These are phyloP conservation scores for Drosophila flavopinicola DNA, from an alignment of 2,888 invertebrate species.

Conservation along the genomic window DNA sequence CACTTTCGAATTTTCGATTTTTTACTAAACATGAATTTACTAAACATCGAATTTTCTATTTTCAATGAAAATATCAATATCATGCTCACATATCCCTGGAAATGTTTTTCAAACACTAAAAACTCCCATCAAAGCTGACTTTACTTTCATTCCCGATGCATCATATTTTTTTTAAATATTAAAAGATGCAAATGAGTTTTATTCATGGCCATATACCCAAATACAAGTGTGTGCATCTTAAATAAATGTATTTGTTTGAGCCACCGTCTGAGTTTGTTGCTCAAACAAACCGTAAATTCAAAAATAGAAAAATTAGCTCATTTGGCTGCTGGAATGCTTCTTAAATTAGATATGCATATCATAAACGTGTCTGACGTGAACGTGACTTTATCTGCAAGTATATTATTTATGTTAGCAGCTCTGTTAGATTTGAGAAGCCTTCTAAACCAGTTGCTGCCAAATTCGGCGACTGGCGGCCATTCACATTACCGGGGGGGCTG, in stretches of 20 bases:
- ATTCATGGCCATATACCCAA: too few species aligned
- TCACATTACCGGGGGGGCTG: constrained; percentile 33
- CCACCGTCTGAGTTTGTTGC: neutral
- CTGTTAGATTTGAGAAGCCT: constrained; percentile 40
- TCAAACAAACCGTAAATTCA: neutral
- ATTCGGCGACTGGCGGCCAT: constrained; percentile 45
- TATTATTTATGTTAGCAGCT: constrained; percentile 21
- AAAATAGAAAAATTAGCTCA: neutral
- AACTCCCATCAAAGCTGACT: too few species aligned
- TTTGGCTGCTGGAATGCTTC: constrained; percentile 15
- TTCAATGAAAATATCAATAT: too few species aligned
- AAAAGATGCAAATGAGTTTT: too few species aligned
- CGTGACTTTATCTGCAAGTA: constrained; percentile 52
- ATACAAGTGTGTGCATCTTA: too few species aligned
- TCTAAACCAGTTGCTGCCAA: constrained; percentile 53
- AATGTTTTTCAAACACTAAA: too few species aligned
- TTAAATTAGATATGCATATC: constrained; percentile 33
- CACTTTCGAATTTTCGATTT: too few species aligned
- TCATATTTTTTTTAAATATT: too few species aligned
- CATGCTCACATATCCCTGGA: too few species aligned
- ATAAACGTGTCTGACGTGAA: constrained; percentile 23
- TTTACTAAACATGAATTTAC: too few species aligned
- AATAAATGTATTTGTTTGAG: neutral
- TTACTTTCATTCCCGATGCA: too few species aligned
- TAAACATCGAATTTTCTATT: too few species aligned